Conservation (phyloP, 2,113 vertebrate genomes). For the Sminthopsis crassicaudata region DNA sequence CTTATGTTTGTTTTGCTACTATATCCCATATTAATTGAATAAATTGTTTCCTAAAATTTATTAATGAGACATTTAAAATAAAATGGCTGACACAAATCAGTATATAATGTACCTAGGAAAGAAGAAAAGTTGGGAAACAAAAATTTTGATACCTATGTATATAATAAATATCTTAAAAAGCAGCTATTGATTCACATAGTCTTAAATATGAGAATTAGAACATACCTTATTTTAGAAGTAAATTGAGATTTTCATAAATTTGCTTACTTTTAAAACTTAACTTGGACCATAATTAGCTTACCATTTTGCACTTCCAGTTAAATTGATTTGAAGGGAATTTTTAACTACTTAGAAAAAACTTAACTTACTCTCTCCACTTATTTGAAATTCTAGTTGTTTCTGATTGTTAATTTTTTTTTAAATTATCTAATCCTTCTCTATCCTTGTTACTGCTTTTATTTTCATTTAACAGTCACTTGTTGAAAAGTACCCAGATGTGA, state of each 20-base stretch:
- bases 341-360: background rate
- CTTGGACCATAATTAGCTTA: background rate
- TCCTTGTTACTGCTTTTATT: background rate
- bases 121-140: background rate
- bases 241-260: background rate
- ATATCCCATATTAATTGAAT: background rate
- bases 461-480: conserved; percentile 80
- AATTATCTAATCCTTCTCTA: background rate
- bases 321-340: conserved; percentile 7
- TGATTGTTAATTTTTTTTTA: background rate
- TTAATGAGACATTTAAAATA: background rate
- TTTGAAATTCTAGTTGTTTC: background rate
- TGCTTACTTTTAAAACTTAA: conserved; percentile 1
- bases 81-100: background rate
- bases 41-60: background rate
- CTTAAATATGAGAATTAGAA: background rate
- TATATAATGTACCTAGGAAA: background rate
- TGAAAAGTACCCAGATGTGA: conserved; percentile 81
- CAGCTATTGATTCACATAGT: background rate
- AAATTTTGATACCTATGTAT: background rate
- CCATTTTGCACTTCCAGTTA: background rate
- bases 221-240: background rate
- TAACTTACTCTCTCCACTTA: background rate
- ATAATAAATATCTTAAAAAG: background rate
- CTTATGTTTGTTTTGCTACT: background rate